A percentile compares a stretch with the other conserved stretches of the same genome.
These are phyloP conservation scores for Bombycilla garrulus DNA, from an alignment of 2,113 vertebrate species.

Conservation along the genomic window DNA sequence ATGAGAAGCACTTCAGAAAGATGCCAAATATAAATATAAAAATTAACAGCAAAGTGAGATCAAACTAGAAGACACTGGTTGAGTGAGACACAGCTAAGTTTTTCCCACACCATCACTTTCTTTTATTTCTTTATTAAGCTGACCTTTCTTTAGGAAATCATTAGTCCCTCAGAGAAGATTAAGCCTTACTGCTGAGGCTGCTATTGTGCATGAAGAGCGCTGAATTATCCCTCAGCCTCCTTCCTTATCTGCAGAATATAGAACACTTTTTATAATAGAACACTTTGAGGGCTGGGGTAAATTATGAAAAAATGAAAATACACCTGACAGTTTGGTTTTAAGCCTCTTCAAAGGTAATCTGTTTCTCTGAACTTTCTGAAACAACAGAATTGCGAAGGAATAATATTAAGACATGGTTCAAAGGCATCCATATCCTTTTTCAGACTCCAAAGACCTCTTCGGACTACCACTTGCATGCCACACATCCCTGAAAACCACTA, in stretches of 20 bases:
- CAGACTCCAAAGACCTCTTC: not conserved
- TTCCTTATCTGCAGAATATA: not conserved
- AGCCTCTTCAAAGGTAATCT: constrained; percentile 17
- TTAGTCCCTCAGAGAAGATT: not conserved
- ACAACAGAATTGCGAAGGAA: not conserved
- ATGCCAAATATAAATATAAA: constrained; percentile 16
- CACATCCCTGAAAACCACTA: constrained; percentile 1
- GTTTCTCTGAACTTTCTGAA: constrained; percentile 24
- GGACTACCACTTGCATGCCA: not conserved
- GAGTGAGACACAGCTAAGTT: not conserved
- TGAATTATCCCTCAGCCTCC: not conserved
- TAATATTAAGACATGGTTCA: not conserved
- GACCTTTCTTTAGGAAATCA: not conserved
- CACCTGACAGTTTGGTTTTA: not conserved
- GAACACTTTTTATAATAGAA: not conserved
- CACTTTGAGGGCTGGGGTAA: not conserved
- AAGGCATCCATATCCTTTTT: constrained; percentile 1
- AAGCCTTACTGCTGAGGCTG: not conserved
- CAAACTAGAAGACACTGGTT: not conserved
- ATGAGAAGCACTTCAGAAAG: constrained; percentile 31
- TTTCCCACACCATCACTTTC: not conserved
- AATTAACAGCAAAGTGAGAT: not conserved
- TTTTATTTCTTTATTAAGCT: not conserved
- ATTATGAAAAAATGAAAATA: not conserved
- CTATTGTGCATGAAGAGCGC: not conserved